Conservation (phyloP, 2,888 invertebrate species). For the Helobdella robusta region DNA sequence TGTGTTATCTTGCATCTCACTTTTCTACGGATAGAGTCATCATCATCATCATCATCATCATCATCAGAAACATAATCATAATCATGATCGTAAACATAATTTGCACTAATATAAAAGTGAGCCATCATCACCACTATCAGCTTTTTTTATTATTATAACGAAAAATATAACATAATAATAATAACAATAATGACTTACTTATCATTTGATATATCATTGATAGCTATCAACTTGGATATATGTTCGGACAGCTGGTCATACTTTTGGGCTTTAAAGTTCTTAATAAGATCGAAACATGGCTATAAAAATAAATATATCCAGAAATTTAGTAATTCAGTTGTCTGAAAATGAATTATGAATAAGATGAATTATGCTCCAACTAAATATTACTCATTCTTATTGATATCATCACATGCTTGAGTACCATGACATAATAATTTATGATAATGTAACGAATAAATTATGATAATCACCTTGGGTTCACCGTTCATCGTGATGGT, state of each 20-base stretch:
- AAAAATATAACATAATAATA: no score
- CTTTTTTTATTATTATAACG: no score
- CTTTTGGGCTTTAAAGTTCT: conserved; percentile 61
- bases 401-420: no score
- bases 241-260: conserved; percentile 85
- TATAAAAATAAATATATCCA: conserved; percentile 10
- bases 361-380: background rate
- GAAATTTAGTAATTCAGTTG: background rate
- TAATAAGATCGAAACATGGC: conserved; percentile 28
- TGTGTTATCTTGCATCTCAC: conserved; percentile 85
- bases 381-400: background rate
- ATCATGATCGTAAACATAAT: background rate
- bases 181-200: conserved; percentile 57
- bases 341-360: background rate
- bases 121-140: no score
- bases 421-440: background rate
- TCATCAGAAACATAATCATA: background rate
- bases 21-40: conserved; percentile 52
- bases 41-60: background rate
- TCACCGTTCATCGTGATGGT: conserved; percentile 16
- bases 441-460: background rate
- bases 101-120: no score
- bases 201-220: conserved; percentile 86
- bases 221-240: conserved; percentile 76
- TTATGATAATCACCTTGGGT: conserved; percentile 2